Base-by-base conservation (phyloP, 2,797 vertebrate genomes). In the Nannoperca australis region DNA sequence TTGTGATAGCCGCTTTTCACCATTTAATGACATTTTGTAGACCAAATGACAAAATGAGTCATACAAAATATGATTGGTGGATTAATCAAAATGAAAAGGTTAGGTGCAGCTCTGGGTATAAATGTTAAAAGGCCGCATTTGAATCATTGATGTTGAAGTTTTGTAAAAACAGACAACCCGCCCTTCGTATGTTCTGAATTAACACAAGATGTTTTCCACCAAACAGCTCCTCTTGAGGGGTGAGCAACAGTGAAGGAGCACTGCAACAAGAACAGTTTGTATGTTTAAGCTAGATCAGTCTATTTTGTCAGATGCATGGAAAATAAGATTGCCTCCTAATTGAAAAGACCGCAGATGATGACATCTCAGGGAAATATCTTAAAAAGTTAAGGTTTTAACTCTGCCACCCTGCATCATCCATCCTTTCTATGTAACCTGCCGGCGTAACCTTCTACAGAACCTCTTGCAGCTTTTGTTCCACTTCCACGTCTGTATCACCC, bases 321-420 rank as follows among this genome's bases (percentile, higher is more conserved):
- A 84, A 89, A 89, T 84, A 81, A 79, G 83, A 88, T 86, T 81
- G 66, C 63, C 50, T 83, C 59, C 59, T 82, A 70, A 87, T 88
- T 84, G 45, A 84, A 76, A 85, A 68, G 63, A 73, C 63, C 54
- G 56, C 84, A 87, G 87, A 91, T 91, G 90, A 90, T 87, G 90
- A 92, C 88, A 92, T 86, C 77, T 85, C 34, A n/a, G 61, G 79
- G 87, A 92, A 91, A 91, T 70, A 74, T 74, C 61, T 38, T 71
- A n/a, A 56, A 50, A 75, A 59, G 17, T 78, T 34, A 5, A 49
- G n/a, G 53, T 55, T 85, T 85, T 75, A 24, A 47, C 38, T 67
- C 64, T 18, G 38, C 24, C 24, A 10, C 44, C 22, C 51, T 65
- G 2, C 17, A 50, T 1, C 34, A 51, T 73, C 81, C 74, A 22